Percentiles rank a stretch among this genome's conserved stretches.
Evolutionary conservation across 1,140 invertebrate species (phyloP).

Genomic region (Bombus soroeensis): DNA sequence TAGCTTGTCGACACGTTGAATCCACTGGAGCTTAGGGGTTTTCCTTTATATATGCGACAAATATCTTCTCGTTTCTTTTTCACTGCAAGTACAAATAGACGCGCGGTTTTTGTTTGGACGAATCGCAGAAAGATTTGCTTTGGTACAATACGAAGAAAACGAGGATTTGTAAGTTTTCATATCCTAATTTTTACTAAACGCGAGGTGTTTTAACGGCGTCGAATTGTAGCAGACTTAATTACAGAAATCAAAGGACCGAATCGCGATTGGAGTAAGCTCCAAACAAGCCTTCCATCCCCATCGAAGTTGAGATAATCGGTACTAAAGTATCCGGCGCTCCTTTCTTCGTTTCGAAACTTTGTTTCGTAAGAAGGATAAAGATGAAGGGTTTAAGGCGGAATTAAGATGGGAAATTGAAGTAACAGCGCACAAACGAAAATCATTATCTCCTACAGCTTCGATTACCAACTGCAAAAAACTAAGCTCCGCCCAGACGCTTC

Average conservation of each 20-base stretch:
- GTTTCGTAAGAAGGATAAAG: constrained; percentile 36
- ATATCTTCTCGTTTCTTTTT: no score
- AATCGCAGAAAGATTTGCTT: background rate
- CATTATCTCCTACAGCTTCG: background rate
- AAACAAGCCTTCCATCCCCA: background rate
- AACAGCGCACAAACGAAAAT: constrained; percentile 19
- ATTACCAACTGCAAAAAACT: background rate
- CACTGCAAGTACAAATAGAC: no score
- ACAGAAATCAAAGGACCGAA: background rate
- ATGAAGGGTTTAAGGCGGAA: constrained; percentile 1
- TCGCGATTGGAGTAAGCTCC: background rate
- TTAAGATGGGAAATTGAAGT: constrained; percentile 25
- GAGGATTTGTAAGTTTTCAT: background rate
- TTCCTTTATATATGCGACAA: background rate
- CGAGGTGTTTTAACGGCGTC: background rate
- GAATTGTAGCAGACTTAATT: constrained; percentile 12
- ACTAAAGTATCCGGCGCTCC: constrained; percentile 14
- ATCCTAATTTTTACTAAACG: background rate
- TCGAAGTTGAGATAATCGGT: constrained; percentile 20
- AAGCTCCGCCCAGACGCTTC: background rate
- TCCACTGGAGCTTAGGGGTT: no score
- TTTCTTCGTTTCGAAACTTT: constrained; percentile 27
- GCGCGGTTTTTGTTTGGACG: background rate
- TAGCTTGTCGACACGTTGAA: constrained; percentile 16
- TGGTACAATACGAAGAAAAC: background rate